Conservation (phyloP, 2,113 vertebrate species). For the Glaucidium brasilianum region DNA sequence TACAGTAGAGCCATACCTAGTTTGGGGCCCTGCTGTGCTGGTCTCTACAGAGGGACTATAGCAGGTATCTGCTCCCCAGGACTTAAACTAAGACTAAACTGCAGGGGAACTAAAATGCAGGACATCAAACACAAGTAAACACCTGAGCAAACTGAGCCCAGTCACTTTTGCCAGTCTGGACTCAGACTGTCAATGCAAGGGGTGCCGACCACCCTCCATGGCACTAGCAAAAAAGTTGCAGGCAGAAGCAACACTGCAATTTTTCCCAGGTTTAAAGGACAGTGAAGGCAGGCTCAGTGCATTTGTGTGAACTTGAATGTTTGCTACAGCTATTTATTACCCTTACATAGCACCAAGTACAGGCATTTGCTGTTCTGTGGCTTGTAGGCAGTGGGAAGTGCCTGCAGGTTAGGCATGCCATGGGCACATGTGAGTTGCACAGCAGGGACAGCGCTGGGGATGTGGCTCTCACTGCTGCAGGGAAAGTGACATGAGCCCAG, state of each 20-base stretch:
- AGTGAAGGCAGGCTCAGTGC: neutral
- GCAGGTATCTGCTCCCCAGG: neutral
- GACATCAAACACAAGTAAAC: neutral
- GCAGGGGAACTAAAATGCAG: neutral
- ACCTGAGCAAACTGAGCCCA: rapidly evolving
- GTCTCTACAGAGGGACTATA: neutral
- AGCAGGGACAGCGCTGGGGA: rapidly evolving
- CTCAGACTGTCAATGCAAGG: rapidly evolving
- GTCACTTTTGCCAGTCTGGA: neutral
- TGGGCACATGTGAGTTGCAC: rapidly evolving
- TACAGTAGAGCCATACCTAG: rapidly evolving
- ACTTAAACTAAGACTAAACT: neutral
- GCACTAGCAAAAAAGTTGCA: neutral
- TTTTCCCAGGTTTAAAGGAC: neutral
- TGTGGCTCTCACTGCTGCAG: neutral
- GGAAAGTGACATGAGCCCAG: neutral
- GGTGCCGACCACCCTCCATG: rapidly evolving
- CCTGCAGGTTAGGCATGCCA: neutral
- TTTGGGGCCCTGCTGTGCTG: neutral
- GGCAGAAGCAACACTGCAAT: neutral
- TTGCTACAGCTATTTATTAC: neutral
- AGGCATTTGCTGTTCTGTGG: rapidly evolving
- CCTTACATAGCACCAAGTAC: neutral
- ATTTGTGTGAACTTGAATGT: neutral
- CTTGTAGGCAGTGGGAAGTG: rapidly evolving